A percentile compares a stretch with the other conserved stretches of the same genome.
Conservation (phyloP, 1,140 invertebrate genomes). For the Asobara japonica region DNA sequence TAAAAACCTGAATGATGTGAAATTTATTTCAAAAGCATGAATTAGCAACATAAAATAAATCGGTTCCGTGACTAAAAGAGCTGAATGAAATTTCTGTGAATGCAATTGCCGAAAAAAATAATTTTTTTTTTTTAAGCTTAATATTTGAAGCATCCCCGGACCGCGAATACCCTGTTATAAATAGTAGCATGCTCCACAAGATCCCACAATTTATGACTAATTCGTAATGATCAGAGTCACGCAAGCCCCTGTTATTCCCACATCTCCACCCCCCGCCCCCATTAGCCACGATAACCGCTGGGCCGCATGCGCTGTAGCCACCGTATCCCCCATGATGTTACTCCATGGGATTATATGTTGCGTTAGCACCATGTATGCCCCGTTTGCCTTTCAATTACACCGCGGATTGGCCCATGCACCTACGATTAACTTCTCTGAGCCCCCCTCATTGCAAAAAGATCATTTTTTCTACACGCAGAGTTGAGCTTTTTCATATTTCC, state of each 20-base stretch:
- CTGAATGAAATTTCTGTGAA: no score
- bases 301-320: not conserved
- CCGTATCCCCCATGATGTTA: slow-evolving; percentile 35
- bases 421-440: slow-evolving; percentile 30
- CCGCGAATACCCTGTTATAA: no score
- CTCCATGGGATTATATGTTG: slow-evolving; percentile 48
- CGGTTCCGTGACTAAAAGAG: no score
- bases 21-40: no score
- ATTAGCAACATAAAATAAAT: no score
- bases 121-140: no score
- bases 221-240: slow-evolving; percentile 56
- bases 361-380: slow-evolving; percentile 41
- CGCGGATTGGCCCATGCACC: slow-evolving; percentile 43
- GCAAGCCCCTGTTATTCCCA: slow-evolving; percentile 43
- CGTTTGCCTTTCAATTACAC: slow-evolving; percentile 55
- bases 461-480: not conserved
- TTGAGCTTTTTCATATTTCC: no score
- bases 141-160: no score
- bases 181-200: slow-evolving; percentile 50
- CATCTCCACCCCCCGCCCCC: not conserved
- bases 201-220: slow-evolving; percentile 56
- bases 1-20: no score
- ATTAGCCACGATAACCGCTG: slow-evolving; percentile 1
- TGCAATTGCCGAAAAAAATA: no score
- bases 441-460: not conserved